These are phyloP conservation scores for Epizoanthus ramosus DNA, from an alignment of 92 coral and sea anemone genomes.

Conservation along the genomic window DNA sequence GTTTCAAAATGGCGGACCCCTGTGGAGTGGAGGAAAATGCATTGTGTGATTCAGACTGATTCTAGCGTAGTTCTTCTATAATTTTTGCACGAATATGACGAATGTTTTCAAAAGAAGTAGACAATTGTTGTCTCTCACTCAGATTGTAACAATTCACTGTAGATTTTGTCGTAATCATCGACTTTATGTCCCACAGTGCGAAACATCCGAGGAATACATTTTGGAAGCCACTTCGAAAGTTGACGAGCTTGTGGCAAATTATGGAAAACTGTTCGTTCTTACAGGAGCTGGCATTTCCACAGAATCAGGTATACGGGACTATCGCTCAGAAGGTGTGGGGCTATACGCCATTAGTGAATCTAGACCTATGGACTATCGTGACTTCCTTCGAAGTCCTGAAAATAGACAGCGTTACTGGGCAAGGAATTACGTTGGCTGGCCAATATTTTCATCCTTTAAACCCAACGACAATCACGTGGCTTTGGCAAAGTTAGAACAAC, in stretches of 20 bases:
- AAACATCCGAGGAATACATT: conserved; percentile 53
- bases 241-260: conserved; percentile 65
- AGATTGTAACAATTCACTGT: background rate
- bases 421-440: conserved; percentile 93
- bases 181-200: conserved; percentile 68
- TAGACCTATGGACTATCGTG: conserved; percentile 87
- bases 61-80: too few relatives aligned
- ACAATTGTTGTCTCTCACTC: conserved; percentile 6
- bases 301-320: conserved; percentile 96
- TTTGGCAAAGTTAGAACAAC: conserved; percentile 75
- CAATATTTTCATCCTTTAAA: conserved; percentile 74
- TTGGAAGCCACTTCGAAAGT: conserved; percentile 57
- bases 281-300: conserved; percentile 99
- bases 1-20: conserved; percentile 12
- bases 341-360: conserved; percentile 75
- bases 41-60: too few relatives aligned
- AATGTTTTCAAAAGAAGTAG: conserved; percentile 13
- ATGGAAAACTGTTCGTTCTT: conserved; percentile 75
- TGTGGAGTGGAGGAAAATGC: background rate
- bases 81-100: background rate
- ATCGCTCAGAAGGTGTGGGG: conserved; percentile 93
- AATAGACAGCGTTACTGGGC: conserved; percentile 93
- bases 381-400: conserved; percentile 73
- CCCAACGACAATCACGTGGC: conserved; percentile 85
- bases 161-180: conserved; percentile 33